phyloP scores from a whole-genome alignment of 1,140 invertebrate genomes.

The Lepidurus couesii region DNA sequence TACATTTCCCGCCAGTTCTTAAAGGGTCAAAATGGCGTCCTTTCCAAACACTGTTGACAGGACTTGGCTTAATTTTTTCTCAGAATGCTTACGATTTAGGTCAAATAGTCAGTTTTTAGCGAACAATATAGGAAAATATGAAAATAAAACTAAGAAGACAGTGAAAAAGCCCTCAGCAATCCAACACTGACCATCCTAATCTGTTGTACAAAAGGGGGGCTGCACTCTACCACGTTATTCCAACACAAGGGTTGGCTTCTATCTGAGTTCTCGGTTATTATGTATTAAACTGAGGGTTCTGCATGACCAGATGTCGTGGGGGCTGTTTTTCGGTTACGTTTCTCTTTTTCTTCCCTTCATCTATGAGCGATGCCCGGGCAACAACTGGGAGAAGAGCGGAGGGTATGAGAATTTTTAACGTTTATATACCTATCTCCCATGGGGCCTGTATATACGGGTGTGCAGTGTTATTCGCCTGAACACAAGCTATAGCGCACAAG shows the following conservation, averaged over 20 bases:
- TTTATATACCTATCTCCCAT: neutral
- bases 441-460: neutral
- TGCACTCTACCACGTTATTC: neutral
- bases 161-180: neutral
- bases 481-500: neutral
- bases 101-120: neutral
- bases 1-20: too few species aligned
- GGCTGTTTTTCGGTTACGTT: constrained; percentile 21
- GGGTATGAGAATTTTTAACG: neutral
- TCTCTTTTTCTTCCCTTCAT: neutral
- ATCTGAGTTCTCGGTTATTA: neutral
- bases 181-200: constrained; percentile 15
- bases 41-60: constrained; percentile 7
- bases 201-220: neutral
- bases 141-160: neutral
- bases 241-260: neutral
- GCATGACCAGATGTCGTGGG: constrained; percentile 9
- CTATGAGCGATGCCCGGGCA: constrained; percentile 12
- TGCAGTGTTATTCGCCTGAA: too few species aligned
- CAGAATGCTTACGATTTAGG: neutral
- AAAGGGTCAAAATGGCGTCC: neutral
- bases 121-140: neutral
- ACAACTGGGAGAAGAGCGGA: neutral
- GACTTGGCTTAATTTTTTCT: neutral
- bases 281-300: constrained; percentile 15